These are phyloP conservation scores for Avahi laniger DNA, from an alignment of 2,797 vertebrate genomes.

Conservation along the genomic window DNA sequence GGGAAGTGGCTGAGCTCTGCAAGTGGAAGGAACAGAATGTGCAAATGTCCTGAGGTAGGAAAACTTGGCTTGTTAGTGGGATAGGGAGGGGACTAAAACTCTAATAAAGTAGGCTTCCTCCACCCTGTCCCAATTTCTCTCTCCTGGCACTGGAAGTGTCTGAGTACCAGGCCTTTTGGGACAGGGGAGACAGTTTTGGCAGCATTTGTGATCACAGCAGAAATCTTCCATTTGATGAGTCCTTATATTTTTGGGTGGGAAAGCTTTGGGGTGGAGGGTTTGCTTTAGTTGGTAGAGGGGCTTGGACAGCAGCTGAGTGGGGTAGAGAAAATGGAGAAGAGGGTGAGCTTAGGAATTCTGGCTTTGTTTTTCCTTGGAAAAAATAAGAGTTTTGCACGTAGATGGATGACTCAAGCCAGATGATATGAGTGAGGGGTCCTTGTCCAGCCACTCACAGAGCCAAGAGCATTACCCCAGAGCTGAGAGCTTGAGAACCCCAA, in stretches of 20 bases:
- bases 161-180: background rate
- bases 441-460: background rate
- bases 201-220: background rate
- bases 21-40: background rate
- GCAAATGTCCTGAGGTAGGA: background rate
- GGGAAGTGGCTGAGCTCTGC: background rate
- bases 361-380: background rate
- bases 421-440: background rate
- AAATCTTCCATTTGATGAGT: background rate
- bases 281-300: background rate
- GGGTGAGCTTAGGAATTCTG: background rate
- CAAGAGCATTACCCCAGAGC: background rate
- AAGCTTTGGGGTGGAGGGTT: background rate
- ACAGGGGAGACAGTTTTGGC: background rate
- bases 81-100: background rate
- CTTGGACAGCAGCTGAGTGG: background rate
- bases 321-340: background rate
- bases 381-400: background rate
- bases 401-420: background rate
- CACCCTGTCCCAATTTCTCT: background rate
- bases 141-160: background rate
- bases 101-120: background rate
- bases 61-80: background rate
- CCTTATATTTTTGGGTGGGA: background rate
- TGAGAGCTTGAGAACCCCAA: background rate